Evolutionary conservation across 1,140 invertebrate species (phyloP), one percentile per base, ranked within the genome.

Genomic region (Lutraria rhynchaena): DNA sequence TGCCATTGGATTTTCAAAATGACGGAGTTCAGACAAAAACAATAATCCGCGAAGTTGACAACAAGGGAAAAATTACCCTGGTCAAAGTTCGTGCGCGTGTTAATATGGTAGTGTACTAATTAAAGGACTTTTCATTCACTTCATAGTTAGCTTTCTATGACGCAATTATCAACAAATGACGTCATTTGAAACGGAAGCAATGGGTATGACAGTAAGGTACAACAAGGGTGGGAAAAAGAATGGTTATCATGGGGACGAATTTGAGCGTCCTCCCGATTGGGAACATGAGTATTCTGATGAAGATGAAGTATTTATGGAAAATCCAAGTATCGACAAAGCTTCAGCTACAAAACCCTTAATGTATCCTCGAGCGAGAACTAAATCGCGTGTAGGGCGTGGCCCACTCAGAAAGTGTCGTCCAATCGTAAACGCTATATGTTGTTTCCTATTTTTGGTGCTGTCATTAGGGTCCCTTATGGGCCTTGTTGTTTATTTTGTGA

Each of bases 271-370:
- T 46, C 61, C 51, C 29, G 70, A 27, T 61, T 83, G 58, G 86
- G 84, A 57, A 81, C 83, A 82, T 1, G 87, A 88, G 15, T 83
- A 84, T 60, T 88, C 84, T 1, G 87, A 88, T 13, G 88, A 89
- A 33, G 88, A 89, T 63, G 89, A 89, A 37, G 89, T 90, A 0
- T 90, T 90, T 70, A 83, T 88, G n/a, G 83, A 88, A 63, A 87
- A 87, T 53, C 83, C 83, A 0, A 75, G 67, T 51, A 53, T 87
- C 17, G 87, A 89, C 61, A 75, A 78, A 41, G 73, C 70, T 0
- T 84, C 84, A 15, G 82, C 85, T 19, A 86, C 88, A 22, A 89
- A 90, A 81, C 89, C 89, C 9, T 77, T 90, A 13, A 90, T 90
- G 88, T 87, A 89, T 67, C 87, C 89, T 0, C 55, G 89, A 17